Conservation (phyloP, 2,797 vertebrate genomes). For the Paramormyrops hopkinsi region DNA sequence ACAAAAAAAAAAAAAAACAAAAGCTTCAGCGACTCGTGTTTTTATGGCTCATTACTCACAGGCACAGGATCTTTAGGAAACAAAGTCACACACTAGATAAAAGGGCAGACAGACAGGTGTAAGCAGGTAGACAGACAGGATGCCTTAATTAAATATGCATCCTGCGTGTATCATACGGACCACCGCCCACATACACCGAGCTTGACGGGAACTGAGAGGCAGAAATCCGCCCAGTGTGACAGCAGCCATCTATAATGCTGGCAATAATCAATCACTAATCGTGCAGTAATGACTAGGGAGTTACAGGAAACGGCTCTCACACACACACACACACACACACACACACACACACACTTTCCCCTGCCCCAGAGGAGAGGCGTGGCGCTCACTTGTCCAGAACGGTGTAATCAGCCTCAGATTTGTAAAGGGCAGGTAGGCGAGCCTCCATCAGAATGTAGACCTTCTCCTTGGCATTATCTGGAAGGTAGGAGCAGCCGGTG, state of each 20-base stretch:
- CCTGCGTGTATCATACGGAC: background rate
- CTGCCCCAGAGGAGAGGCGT: background rate
- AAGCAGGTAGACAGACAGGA: background rate
- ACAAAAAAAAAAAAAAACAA: too few species aligned
- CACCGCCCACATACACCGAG: background rate
- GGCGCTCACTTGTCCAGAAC: conserved; percentile 81
- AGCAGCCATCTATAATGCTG: background rate
- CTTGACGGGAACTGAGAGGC: background rate
- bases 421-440: conserved; percentile 82
- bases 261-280: background rate
- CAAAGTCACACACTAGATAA: background rate
- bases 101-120: background rate
- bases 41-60: background rate
- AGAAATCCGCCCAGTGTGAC: background rate
- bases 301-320: background rate
- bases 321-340: too few species aligned
- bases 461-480: conserved; percentile 75
- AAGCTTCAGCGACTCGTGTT: background rate
- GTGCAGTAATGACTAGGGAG: background rate
- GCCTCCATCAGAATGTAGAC: conserved; percentile 92
- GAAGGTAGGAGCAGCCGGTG: background rate
- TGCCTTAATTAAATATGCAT: background rate
- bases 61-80: background rate
- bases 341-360: background rate
- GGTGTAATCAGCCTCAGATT: conserved; percentile 79